phyloP scores from a whole-genome alignment of 2,113 vertebrate genomes.

The Cryptotis parvus region DNA sequence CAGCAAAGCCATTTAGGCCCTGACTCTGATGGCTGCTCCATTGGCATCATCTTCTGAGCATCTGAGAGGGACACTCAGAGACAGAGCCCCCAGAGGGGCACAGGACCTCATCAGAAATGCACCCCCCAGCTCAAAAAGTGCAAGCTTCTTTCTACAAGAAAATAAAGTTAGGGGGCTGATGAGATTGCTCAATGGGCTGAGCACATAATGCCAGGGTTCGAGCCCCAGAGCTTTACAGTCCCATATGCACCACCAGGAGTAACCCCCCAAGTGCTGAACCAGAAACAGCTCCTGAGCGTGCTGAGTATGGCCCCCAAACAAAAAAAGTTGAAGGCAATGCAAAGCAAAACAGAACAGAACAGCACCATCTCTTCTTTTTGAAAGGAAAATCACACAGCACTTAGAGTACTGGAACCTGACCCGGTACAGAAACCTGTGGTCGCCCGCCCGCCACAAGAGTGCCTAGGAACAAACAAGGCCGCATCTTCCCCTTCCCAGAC shows the following conservation, averaged over 20 bases:
- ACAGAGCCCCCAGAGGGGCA: neutral
- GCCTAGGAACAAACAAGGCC: neutral
- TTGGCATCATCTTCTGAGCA: neutral
- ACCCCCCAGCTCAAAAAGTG: neutral
- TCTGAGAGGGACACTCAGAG: neutral
- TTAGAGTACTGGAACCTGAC: neutral
- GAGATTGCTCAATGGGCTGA: too few relatives aligned
- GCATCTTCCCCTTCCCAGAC: neutral
- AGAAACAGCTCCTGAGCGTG: too few relatives aligned
- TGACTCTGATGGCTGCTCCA: neutral
- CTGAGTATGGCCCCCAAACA: too few relatives aligned
- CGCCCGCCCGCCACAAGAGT: accelerated
- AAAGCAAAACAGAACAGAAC: neutral
- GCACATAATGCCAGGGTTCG: too few relatives aligned
- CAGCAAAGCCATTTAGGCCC: neutral
- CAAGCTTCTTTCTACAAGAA: neutral
- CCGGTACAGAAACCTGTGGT: neutral
- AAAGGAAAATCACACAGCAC: neutral
- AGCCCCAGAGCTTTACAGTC: too few relatives aligned
- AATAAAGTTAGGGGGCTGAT: neutral
- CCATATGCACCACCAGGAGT: neutral
- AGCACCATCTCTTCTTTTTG: neutral
- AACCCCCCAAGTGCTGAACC: too few relatives aligned
- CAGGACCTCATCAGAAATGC: neutral
- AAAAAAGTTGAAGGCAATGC: neutral